A percentile compares a stretch with the other conserved stretches of the same genome.
phyloP scores from a whole-genome alignment of 2,113 vertebrate species.

The Pelvicachromis taeniatus region DNA sequence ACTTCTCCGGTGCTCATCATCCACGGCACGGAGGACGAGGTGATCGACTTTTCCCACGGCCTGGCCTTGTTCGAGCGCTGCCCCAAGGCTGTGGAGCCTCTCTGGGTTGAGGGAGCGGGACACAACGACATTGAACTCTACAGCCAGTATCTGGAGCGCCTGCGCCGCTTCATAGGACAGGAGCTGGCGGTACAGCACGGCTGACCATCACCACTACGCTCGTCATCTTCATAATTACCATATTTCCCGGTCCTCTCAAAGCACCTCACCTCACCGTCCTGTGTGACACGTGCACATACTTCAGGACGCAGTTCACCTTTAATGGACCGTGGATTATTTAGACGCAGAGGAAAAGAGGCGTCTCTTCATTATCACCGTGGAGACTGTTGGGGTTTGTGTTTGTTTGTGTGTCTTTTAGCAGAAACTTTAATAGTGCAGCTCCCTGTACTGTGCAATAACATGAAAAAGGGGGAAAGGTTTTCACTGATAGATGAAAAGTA shows the following conservation, averaged over 20 bases:
- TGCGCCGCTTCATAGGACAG: conserved; percentile 92
- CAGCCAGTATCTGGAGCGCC: conserved; percentile 96
- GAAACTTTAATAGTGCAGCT: not conserved
- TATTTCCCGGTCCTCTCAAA: not conserved
- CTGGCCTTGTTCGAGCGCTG: conserved; percentile 94
- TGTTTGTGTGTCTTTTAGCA: not conserved
- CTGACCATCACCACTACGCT: conserved; percentile 33
- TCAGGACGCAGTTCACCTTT: not conserved
- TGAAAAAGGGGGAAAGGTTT: not conserved
- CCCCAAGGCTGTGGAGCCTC: conserved; percentile 94
- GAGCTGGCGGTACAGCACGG: conserved; percentile 78
- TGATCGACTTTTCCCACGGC: conserved; percentile 97
- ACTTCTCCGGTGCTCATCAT: conserved; percentile 96
- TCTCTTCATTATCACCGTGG: not conserved
- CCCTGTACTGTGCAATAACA: conserved; percentile 35
- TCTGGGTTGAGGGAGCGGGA: conserved; percentile 96
- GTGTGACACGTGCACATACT: not conserved
- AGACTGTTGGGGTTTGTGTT: not conserved
- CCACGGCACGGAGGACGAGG: conserved; percentile 96
- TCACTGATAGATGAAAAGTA: not conserved
- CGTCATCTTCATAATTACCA: not conserved
- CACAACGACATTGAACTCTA: conserved; percentile 99
- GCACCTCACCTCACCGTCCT: not conserved
- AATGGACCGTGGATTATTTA: not conserved
- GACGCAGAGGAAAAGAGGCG: not conserved